Evolutionary conservation across 2,797 vertebrate species (phyloP).

Genomic region (Anableps anableps): DNA sequence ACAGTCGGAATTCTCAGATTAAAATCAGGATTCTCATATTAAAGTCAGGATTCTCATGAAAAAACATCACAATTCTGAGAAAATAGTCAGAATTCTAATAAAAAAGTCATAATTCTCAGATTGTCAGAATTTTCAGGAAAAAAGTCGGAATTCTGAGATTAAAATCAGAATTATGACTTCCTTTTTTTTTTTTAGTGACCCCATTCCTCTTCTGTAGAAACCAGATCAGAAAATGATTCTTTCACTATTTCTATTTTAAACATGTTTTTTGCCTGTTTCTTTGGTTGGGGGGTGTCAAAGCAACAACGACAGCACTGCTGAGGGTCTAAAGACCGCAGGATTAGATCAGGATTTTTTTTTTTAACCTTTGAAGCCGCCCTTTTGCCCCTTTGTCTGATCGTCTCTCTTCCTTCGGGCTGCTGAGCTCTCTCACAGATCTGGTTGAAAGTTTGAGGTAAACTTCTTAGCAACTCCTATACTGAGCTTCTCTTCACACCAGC

Average conservation of each 20-base stretch:
- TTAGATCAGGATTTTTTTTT: conserved; percentile 34
- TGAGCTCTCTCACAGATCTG: conserved; percentile 19
- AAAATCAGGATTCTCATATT: too few relatives aligned
- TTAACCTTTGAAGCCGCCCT: conserved; percentile 23
- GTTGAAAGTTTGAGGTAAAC: conserved; percentile 35
- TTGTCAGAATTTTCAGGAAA: too few relatives aligned
- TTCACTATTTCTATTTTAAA: neutral
- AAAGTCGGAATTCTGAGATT: too few relatives aligned
- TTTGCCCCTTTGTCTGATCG: conserved; percentile 19
- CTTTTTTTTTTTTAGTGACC: too few relatives aligned
- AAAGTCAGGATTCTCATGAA: too few relatives aligned
- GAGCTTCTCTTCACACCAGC: conserved; percentile 1
- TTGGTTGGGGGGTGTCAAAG: conserved; percentile 18
- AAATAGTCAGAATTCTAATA: too few relatives aligned
- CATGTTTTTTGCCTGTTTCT: neutral
- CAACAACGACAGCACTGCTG: neutral
- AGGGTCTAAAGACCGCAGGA: conserved; percentile 23
- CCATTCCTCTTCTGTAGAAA: too few relatives aligned
- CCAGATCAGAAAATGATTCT: neutral
- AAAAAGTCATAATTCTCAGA: too few relatives aligned
- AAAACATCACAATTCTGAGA: too few relatives aligned
- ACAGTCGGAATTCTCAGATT: too few relatives aligned
- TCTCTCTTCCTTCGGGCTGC: conserved; percentile 33
- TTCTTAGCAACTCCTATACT: conserved; percentile 24
- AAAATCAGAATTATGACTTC: too few relatives aligned